A percentile compares a stretch with the other conserved stretches of the same genome.
phyloP scores from a whole-genome alignment of 2,797 vertebrate species.

The Peromyscus attwateri region DNA sequence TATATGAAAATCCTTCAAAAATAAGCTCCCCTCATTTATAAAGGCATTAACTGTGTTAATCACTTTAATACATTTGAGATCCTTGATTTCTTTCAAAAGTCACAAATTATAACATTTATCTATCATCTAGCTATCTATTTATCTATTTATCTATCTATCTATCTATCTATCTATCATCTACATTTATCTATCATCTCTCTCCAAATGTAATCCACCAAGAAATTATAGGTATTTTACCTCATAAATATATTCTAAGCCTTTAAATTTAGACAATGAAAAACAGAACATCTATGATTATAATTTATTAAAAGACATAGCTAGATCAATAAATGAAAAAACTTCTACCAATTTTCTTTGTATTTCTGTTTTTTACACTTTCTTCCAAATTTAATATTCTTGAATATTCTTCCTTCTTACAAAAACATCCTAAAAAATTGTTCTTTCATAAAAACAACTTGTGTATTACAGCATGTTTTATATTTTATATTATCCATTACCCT shows the following conservation, averaged over 20 bases:
- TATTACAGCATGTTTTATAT: background rate
- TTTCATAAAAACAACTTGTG: background rate
- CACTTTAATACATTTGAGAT: background rate
- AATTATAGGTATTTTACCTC: background rate
- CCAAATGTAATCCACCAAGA: background rate
- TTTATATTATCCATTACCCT: background rate
- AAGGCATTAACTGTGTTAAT: background rate
- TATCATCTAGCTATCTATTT: background rate
- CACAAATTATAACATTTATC: background rate
- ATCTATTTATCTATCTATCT: no score
- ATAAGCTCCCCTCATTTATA: background rate
- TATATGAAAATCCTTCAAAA: background rate
- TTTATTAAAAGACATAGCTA: background rate
- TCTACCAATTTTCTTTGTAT: background rate
- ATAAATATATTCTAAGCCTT: background rate
- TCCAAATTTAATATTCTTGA: background rate
- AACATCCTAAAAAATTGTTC: background rate
- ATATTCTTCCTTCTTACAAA: background rate
- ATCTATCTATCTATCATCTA: no score
- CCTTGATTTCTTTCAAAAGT: background rate
- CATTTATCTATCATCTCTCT: no score
- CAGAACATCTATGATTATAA: background rate
- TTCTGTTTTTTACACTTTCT: background rate
- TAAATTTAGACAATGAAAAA: background rate
- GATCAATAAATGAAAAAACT: background rate